phyloP scores from a whole-genome alignment of 2,888 invertebrate species.

The Liodrosophila aerea region DNA sequence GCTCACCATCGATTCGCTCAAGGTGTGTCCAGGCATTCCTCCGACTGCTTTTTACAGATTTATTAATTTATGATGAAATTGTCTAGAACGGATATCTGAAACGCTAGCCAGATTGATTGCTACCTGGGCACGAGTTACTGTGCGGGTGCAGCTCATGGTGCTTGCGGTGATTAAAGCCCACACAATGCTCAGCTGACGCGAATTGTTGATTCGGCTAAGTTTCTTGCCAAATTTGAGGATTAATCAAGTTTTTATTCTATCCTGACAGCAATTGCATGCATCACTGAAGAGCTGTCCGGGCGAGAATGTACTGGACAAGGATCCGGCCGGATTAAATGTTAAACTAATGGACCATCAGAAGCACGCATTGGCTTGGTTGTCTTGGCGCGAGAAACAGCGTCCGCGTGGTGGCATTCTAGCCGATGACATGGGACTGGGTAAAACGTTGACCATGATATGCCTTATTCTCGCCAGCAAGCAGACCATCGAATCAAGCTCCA shows the following conservation, averaged over 20 bases:
- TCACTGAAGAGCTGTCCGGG: slow-evolving; percentile 87
- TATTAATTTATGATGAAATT: slow-evolving; percentile 62
- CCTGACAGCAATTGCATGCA: slow-evolving; percentile 85
- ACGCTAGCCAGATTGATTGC: slow-evolving; percentile 26
- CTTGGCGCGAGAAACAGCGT: slow-evolving; percentile 93
- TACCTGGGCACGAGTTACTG: slow-evolving; percentile 73
- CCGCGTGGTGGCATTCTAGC: slow-evolving; percentile 94
- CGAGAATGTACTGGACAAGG: slow-evolving; percentile 84
- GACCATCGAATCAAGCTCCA: too few species aligned
- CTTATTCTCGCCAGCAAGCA: slow-evolving; percentile 85
- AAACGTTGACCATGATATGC: slow-evolving; percentile 92
- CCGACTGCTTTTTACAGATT: not conserved
- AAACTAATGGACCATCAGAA: slow-evolving; percentile 91
- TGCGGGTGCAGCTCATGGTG: slow-evolving; percentile 48
- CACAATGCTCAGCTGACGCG: slow-evolving; percentile 20
- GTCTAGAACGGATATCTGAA: slow-evolving; percentile 80
- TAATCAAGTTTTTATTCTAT: not conserved
- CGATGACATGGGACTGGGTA: slow-evolving; percentile 84
- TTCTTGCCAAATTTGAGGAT: not conserved
- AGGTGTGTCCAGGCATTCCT: slow-evolving; percentile 80
- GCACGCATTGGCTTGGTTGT: slow-evolving; percentile 93
- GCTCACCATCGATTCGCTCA: slow-evolving; percentile 88
- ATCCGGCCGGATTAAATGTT: slow-evolving; percentile 86
- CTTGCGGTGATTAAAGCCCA: slow-evolving; percentile 62
- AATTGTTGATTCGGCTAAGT: not conserved